Evolutionary conservation across 2,113 vertebrate genomes (phyloP).

Genomic region (Macaca nemestrina): DNA sequence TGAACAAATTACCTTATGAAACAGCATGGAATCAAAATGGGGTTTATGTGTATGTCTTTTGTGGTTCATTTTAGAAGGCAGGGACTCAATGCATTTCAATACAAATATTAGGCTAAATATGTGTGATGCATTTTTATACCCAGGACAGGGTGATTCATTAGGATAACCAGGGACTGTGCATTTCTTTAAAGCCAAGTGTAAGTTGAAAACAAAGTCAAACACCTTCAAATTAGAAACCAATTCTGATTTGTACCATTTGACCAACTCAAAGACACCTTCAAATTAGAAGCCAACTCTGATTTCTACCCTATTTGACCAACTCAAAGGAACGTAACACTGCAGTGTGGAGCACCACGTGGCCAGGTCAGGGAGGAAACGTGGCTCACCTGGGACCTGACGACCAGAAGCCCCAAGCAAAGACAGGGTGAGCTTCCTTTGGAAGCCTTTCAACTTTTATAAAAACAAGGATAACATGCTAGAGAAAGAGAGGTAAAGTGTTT

Average conservation of each 20-base stretch:
- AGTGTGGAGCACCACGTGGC: constrained; percentile 41
- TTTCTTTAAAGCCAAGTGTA: constrained; percentile 25
- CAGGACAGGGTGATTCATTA: not conserved
- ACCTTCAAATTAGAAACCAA: constrained; percentile 25
- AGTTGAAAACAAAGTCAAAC: constrained; percentile 60
- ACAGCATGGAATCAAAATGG: constrained; percentile 3
- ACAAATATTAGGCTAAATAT: constrained; percentile 33
- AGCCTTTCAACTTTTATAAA: constrained; percentile 40
- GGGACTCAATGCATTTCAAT: not conserved
- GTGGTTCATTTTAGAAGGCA: not conserved
- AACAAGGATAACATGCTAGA: not conserved
- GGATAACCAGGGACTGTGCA: not conserved
- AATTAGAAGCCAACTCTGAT: constrained; percentile 45
- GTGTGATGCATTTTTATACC: not conserved
- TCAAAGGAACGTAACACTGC: not conserved
- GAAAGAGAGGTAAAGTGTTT: not conserved
- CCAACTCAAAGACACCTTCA: not conserved
- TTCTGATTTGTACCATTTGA: constrained; percentile 51
- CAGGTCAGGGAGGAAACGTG: not conserved
- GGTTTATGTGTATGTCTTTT: not conserved
- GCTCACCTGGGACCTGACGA: not conserved
- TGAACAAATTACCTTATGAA: constrained; percentile 2
- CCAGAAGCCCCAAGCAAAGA: constrained; percentile 29
- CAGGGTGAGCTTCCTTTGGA: constrained; percentile 43
- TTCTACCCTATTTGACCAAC: constrained; percentile 21